Percentiles rank a stretch among this genome's conserved stretches.
Conservation (phyloP, 2,797 vertebrate genomes). For the Gadopsis bispinosus region DNA sequence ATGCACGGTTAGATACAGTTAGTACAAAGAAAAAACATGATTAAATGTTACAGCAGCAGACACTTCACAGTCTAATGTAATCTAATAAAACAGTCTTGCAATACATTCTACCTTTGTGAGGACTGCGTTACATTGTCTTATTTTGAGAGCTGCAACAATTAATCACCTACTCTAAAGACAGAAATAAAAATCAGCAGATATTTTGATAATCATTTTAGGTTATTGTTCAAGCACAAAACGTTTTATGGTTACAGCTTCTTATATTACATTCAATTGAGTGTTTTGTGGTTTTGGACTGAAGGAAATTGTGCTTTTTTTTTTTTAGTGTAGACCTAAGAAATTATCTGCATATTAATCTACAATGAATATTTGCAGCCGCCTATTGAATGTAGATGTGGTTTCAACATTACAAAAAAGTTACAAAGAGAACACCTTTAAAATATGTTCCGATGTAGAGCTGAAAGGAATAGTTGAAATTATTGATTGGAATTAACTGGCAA, state of each 20-base stretch:
- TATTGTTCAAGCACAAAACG: background rate
- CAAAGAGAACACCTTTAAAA: too few species aligned
- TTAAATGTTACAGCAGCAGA: conserved; percentile 7
- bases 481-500: background rate
- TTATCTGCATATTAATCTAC: background rate
- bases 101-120: background rate
- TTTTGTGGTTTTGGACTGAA: background rate
- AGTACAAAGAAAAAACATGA: conserved; percentile 2
- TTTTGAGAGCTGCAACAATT: background rate
- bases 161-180: too few species aligned
- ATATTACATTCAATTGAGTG: too few species aligned
- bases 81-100: background rate
- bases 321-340: background rate
- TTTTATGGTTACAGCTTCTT: background rate
- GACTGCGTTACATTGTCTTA: background rate
- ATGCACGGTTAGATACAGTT: conserved; percentile 14
- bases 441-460: background rate
- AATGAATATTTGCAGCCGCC: too few species aligned
- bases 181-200: background rate
- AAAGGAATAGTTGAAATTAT: background rate
- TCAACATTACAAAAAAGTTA: background rate
- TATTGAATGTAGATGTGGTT: background rate
- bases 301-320: too few species aligned
- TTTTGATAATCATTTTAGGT: background rate
- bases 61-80: background rate